Evolutionary conservation across 2,113 vertebrate genomes (phyloP).

Genomic region (Kryptolebias marmoratus): DNA sequence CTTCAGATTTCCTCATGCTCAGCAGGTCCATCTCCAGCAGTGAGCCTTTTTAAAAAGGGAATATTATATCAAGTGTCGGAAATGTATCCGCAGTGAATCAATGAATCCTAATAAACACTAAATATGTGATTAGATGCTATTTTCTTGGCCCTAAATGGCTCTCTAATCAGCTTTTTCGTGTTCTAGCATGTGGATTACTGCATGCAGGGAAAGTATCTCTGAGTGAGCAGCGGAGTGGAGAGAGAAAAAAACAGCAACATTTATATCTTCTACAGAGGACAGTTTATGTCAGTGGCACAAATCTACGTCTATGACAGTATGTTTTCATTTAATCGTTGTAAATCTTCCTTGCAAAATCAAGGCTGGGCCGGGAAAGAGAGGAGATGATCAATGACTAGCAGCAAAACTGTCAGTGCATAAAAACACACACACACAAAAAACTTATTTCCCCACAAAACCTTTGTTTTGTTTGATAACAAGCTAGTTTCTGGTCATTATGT

Average conservation of each 20-base stretch:
- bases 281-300: not conserved
- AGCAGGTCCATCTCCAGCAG: conserved; percentile 2
- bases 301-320: not conserved
- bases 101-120: conserved; percentile 4
- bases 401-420: not conserved
- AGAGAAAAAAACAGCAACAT: not conserved
- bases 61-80: conserved; percentile 23
- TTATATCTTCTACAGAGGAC: not conserved
- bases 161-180: not conserved
- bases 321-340: not conserved
- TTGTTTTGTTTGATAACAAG: not conserved
- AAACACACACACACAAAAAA: not conserved
- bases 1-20: not conserved
- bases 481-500: not conserved
- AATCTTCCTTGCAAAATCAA: not conserved
- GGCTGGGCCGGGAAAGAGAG: not conserved
- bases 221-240: not conserved
- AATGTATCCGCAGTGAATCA: not conserved
- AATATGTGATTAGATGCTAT: conserved; percentile 12
- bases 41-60: conserved; percentile 3
- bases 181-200: not conserved
- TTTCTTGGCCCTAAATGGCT: not conserved
- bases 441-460: not conserved
- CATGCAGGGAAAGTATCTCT: not conserved
- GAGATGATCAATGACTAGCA: not conserved